Evolutionary conservation across 2,113 vertebrate genomes (phyloP), one percentile per base, ranked within the genome.

Genomic region (Entomyzon cyanotis): DNA sequence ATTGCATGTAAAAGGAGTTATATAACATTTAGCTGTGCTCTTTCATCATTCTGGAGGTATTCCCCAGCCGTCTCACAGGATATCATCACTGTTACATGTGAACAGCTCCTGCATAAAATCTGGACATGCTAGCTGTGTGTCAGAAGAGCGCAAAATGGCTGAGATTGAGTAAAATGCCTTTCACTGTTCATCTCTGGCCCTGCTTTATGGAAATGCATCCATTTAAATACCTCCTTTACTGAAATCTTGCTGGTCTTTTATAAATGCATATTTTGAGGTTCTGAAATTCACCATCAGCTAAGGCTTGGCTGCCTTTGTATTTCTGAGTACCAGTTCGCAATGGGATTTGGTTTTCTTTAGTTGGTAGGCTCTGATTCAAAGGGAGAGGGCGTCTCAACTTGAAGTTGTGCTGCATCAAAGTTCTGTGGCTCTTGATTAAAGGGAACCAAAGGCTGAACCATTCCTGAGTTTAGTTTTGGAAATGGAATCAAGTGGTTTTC

Each of bases 381-480:
- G 7, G 16, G 18, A 74, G 27, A 35, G 4, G 0, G 1, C 41
- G 8, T 77, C 58, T 68, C 41, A 20, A 0, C 21, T 35, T 42
- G 13, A 64, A 50, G 27, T 18, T 69, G 24, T 13, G 4, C 41
- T 25, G 2, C 25, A n/a, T 20, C 0, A 0, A 73, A 8, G 9
- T 65, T 47, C 73, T 49, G 2, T 67, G 28, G 12, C 12, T 21
- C 16, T 17, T 78, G 33, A 28, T 42, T 24, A 46, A 63, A n/a
- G 5, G 11, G 24, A 52, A 6, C 9, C 20, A 65, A 69, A 77
- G 50, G 14, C 24, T 18, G 37, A 67, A 31, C 35, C 3, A 1
- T 35, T 84, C 59, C 74, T 4, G 39, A 49, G 21, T n/a, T 82
- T 18, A 35, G 12, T 59, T 82, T 41, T 59, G 58, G 25, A 50